phyloP scores from a whole-genome alignment of 2,888 invertebrate genomes.

The Asteroscopus sphinx region DNA sequence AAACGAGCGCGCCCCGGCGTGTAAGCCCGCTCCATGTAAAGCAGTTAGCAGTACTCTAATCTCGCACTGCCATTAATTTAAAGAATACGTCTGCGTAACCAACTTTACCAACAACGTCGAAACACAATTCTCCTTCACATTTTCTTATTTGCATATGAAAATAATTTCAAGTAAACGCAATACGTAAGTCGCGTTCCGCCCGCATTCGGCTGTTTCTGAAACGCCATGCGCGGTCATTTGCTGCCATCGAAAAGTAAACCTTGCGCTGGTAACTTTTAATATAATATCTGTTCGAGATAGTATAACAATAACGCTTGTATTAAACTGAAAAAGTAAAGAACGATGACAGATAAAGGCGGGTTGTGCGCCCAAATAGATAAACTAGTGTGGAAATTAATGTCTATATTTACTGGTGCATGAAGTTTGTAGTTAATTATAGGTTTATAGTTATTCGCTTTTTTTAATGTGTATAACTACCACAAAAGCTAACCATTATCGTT shows the following conservation, averaged over 20 bases:
- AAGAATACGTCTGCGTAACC: slow-evolving; percentile 89
- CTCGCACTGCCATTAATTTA: slow-evolving; percentile 88
- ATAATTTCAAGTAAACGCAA: slow-evolving; percentile 89
- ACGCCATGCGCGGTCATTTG: slow-evolving; percentile 67
- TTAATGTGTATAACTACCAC: slow-evolving; percentile 84
- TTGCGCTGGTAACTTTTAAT: slow-evolving; percentile 65
- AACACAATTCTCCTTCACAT: slow-evolving; percentile 88
- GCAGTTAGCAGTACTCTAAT: slow-evolving; percentile 89
- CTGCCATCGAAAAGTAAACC: slow-evolving; percentile 69
- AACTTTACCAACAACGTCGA: slow-evolving; percentile 85
- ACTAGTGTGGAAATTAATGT: slow-evolving; percentile 90
- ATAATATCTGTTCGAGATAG: slow-evolving; percentile 62
- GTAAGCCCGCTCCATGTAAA: slow-evolving; percentile 87
- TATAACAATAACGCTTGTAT: slow-evolving; percentile 73
- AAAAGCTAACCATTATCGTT: slow-evolving; percentile 87
- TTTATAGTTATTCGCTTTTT: slow-evolving; percentile 87
- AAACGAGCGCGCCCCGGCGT: slow-evolving; percentile 82
- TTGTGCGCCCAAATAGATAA: slow-evolving; percentile 89
- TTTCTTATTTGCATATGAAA: slow-evolving; percentile 90
- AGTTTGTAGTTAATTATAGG: slow-evolving; percentile 89
- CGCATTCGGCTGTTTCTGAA: slow-evolving; percentile 64
- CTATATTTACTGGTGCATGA: slow-evolving; percentile 90
- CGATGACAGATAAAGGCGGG: slow-evolving; percentile 90
- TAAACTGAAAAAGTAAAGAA: slow-evolving; percentile 73
- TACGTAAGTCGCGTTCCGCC: slow-evolving; percentile 85